Percentiles rank a stretch among this genome's conserved stretches.
Conservation (phyloP, 2,888 invertebrate genomes). For the Alviniconcha strummeri region DNA sequence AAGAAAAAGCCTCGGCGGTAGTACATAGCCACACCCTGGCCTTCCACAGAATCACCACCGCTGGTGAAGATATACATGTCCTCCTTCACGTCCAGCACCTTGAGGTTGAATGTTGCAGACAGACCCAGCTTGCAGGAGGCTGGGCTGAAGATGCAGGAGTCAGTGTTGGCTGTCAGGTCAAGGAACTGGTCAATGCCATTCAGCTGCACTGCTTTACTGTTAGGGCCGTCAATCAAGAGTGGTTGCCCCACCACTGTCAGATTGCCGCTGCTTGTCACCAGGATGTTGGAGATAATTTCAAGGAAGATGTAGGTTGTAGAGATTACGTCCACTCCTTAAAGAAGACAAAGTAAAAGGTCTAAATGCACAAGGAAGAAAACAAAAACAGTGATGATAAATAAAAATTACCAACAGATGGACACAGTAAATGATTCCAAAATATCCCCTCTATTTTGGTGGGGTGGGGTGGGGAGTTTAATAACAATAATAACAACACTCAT, state of each 20-base stretch:
- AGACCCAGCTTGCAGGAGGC: slow-evolving; percentile 48
- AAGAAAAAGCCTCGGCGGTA: slow-evolving; percentile 37
- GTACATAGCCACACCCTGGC: slow-evolving; percentile 53
- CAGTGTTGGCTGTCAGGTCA: slow-evolving; percentile 35
- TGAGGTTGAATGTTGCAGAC: slow-evolving; percentile 47
- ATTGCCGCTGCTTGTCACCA: slow-evolving; percentile 44
- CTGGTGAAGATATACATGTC: slow-evolving; percentile 51
- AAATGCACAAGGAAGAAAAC: not conserved
- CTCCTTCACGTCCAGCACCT: slow-evolving; percentile 42
- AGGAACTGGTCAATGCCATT: slow-evolving; percentile 49
- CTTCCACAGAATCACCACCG: slow-evolving; percentile 47
- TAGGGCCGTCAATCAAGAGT: slow-evolving; percentile 32
- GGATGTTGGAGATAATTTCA: slow-evolving; percentile 36
- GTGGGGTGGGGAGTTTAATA: too few relatives aligned
- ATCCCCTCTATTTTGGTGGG: too few relatives aligned
- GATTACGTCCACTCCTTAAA: slow-evolving; percentile 40
- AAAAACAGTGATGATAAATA: not conserved
- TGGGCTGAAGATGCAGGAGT: slow-evolving; percentile 43
- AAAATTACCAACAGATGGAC: too few relatives aligned
- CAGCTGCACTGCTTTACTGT: slow-evolving; percentile 41
- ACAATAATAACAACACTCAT: too few relatives aligned
- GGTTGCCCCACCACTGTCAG: slow-evolving; percentile 44
- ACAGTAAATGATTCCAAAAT: too few relatives aligned
- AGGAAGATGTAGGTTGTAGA: slow-evolving; percentile 43
- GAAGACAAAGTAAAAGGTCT: not conserved